These are phyloP conservation scores for Archivesica marissinica DNA, from an alignment of 1,140 invertebrate species.

Conservation along the genomic window DNA sequence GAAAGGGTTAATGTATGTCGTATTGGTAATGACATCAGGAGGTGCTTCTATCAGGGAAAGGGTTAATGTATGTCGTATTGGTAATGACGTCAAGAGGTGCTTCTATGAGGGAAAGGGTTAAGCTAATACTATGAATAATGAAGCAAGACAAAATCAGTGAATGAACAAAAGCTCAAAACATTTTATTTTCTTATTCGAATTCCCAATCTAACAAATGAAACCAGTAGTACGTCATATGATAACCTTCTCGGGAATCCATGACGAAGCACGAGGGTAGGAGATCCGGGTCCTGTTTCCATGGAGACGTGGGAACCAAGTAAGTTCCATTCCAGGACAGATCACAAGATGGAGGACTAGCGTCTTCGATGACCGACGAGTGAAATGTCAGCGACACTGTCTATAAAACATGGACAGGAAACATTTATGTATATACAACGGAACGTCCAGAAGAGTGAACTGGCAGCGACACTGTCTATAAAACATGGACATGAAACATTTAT, in stretches of 20 bases:
- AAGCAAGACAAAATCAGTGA: too few relatives aligned
- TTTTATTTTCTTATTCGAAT: slow-evolving; percentile 31
- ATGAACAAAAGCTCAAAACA: not conserved
- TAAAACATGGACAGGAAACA: slow-evolving; percentile 19
- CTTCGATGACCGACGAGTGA: slow-evolving; percentile 76
- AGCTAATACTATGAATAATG: too few relatives aligned
- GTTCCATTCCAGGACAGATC: slow-evolving; percentile 73
- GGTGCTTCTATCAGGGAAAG: too few relatives aligned
- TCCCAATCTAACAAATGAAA: slow-evolving; percentile 76
- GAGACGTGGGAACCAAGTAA: slow-evolving; percentile 67
- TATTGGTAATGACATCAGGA: too few relatives aligned
- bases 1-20: too few relatives aligned
- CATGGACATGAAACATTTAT: not conserved
- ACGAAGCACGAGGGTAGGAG: slow-evolving; percentile 72
- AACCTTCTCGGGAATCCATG: slow-evolving; percentile 75
- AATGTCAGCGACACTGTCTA: slow-evolving; percentile 70
- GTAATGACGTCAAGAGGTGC: too few relatives aligned
- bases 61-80: too few relatives aligned
- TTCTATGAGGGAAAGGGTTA: too few relatives aligned
- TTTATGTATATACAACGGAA: not conserved
- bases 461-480: slow-evolving; percentile 67
- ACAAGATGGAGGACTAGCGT: slow-evolving; percentile 74
- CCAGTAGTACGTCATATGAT: slow-evolving; percentile 79
- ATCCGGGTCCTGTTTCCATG: slow-evolving; percentile 31
- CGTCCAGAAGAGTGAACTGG: slow-evolving; percentile 75